These are phyloP conservation scores for Seriola rivoliana DNA, from an alignment of 2,113 vertebrate genomes.

Conservation along the genomic window DNA sequence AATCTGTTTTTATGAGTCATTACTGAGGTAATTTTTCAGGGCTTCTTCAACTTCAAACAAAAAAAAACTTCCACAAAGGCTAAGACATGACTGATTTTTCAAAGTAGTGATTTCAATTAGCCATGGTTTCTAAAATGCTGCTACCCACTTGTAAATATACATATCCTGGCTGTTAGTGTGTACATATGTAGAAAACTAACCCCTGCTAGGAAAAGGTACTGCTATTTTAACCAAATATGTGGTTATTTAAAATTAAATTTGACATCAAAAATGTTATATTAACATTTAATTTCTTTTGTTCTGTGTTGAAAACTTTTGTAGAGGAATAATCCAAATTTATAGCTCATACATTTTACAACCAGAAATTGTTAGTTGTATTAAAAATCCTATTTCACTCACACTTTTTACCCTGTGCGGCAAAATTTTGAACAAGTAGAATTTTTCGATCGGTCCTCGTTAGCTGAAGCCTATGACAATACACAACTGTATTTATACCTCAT, in stretches of 20 bases:
- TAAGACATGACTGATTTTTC: slow-evolving; percentile 22
- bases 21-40: slow-evolving; percentile 34
- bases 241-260: slow-evolving; percentile 66
- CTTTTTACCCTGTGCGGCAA: slow-evolving; percentile 25
- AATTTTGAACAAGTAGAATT: slow-evolving; percentile 48
- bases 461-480: slow-evolving; percentile 58
- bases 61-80: slow-evolving; percentile 12
- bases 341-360: slow-evolving; percentile 40
- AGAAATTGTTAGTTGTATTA: slow-evolving; percentile 18
- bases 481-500: slow-evolving; percentile 64
- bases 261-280: slow-evolving; percentile 82
- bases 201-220: slow-evolving; percentile 63
- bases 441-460: slow-evolving; percentile 19
- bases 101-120: slow-evolving; percentile 40
- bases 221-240: slow-evolving; percentile 70
- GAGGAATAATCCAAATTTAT: slow-evolving; percentile 55
- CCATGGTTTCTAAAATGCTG: slow-evolving; percentile 66
- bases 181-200: slow-evolving; percentile 80
- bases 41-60: slow-evolving; percentile 17
- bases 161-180: slow-evolving; percentile 68
- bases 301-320: slow-evolving; percentile 70
- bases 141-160: slow-evolving; percentile 77
- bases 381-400: slow-evolving; percentile 8
- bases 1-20: slow-evolving; percentile 26
- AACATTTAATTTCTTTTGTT: slow-evolving; percentile 77